These are phyloP conservation scores for Orestias chungarensis DNA, from an alignment of 2,797 vertebrate genomes.

Conservation along the genomic window DNA sequence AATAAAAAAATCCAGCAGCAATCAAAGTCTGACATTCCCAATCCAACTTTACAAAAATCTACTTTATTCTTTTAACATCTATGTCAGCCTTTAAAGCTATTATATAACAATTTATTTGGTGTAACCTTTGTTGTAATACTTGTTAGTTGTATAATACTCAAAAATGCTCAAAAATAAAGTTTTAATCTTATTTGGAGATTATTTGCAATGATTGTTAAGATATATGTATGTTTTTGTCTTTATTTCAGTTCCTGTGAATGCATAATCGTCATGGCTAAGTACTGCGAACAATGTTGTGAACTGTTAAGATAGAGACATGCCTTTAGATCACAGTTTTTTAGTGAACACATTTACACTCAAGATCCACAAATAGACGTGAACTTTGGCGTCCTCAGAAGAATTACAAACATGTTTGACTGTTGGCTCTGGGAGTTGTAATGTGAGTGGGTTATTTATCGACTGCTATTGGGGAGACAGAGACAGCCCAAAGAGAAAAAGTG, in stretches of 20 bases:
- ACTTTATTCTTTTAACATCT: neutral
- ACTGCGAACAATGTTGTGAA: neutral
- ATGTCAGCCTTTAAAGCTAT: neutral
- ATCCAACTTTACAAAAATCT: neutral
- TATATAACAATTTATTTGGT: neutral
- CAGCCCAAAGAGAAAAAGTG: neutral
- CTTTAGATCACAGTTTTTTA: constrained; percentile 14
- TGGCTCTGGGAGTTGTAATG: constrained; percentile 28
- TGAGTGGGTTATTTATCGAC: constrained; percentile 45
- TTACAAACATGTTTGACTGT: constrained; percentile 43
- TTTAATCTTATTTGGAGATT: neutral
- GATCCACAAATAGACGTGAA: constrained; percentile 32
- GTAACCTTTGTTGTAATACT: neutral
- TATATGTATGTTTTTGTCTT: neutral
- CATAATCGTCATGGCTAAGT: neutral
- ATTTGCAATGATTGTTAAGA: neutral
- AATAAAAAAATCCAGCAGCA: too few species aligned
- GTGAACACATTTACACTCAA: constrained; percentile 25
- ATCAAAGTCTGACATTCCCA: neutral
- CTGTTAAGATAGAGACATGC: neutral
- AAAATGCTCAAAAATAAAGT: neutral
- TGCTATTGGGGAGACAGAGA: constrained; percentile 36
- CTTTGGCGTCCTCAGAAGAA: constrained; percentile 49
- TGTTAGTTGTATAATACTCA: neutral
- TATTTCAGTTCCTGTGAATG: neutral